phyloP scores from a whole-genome alignment of 2,888 invertebrate genomes.

The Aphodius sticticus region DNA sequence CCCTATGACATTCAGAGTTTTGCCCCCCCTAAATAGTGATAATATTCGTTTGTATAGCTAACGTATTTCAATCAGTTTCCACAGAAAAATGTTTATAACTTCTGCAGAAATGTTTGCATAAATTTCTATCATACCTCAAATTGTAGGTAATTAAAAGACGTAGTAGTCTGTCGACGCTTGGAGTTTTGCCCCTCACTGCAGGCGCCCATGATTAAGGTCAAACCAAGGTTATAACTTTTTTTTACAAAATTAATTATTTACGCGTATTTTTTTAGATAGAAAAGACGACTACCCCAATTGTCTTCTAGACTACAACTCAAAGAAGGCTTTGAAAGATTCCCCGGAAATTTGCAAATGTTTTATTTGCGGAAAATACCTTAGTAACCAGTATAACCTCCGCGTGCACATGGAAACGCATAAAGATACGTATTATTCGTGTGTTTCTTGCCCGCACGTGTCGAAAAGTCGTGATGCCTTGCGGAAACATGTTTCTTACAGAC shows the following conservation, averaged over 20 bases:
- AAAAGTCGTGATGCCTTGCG: constrained; percentile 86
- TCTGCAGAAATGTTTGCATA: too few species aligned
- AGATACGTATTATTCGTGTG: constrained; percentile 86
- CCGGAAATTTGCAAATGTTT: constrained; percentile 69
- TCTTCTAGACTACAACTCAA: constrained; percentile 17
- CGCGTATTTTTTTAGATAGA: not conserved
- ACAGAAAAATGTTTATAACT: too few species aligned
- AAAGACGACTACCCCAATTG: not conserved
- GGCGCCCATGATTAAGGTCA: too few species aligned
- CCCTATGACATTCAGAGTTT: too few species aligned
- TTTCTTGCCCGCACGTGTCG: constrained; percentile 87
- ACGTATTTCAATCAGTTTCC: too few species aligned
- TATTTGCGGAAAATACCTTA: constrained; percentile 86
- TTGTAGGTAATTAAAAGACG: too few species aligned
- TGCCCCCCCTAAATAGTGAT: too few species aligned
- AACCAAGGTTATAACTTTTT: not conserved
- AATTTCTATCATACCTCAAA: too few species aligned
- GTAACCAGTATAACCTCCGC: constrained; percentile 89
- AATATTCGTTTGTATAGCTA: too few species aligned
- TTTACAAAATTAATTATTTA: not conserved
- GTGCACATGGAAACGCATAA: constrained; percentile 93
- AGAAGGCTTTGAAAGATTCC: constrained; percentile 46
- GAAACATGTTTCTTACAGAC: constrained; percentile 88
- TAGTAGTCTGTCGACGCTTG: too few species aligned
- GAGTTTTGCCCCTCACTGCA: too few species aligned